Conservation (phyloP, 2,113 vertebrate genomes). For the Poeciliopsis retropinna region DNA sequence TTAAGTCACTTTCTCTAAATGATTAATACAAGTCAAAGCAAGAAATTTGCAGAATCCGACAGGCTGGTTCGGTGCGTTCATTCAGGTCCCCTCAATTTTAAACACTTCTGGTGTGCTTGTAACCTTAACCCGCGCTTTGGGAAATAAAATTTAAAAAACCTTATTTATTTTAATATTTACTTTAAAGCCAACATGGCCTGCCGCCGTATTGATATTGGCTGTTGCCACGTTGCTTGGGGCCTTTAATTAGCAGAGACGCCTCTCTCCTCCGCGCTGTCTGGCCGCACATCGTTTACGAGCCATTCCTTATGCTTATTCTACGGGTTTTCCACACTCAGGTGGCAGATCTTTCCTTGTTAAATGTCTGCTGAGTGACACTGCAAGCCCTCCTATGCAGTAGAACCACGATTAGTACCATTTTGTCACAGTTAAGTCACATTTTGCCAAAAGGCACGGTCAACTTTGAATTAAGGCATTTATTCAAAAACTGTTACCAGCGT, state of each 20-base stretch:
- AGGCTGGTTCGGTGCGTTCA: not conserved
- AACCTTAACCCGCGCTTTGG: not conserved
- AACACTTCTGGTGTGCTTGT: not conserved
- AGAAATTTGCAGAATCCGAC: not conserved
- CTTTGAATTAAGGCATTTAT: not conserved
- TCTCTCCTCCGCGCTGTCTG: not conserved
- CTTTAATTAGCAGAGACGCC: not conserved
- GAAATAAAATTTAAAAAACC: not conserved
- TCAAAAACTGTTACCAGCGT: not conserved
- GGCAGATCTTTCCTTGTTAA: not conserved
- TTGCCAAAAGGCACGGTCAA: too few species aligned
- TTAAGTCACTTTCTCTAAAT: not conserved
- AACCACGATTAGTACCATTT: not conserved
- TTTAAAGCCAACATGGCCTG: not conserved
- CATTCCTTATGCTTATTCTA: too few species aligned
- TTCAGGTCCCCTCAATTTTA: too few species aligned
- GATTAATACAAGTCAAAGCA: not conserved
- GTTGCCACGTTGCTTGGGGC: not conserved
- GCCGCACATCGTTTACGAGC: not conserved
- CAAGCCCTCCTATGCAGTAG: not conserved
- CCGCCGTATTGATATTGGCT: not conserved
- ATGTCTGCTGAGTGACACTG: not conserved
- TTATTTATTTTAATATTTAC: not conserved
- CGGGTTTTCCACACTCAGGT: not conserved
- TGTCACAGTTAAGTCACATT: not conserved